Percentiles rank a stretch among this genome's conserved stretches.
These are phyloP conservation scores for Platerodrilus igneus DNA, from an alignment of 2,888 invertebrate genomes.

Conservation along the genomic window DNA sequence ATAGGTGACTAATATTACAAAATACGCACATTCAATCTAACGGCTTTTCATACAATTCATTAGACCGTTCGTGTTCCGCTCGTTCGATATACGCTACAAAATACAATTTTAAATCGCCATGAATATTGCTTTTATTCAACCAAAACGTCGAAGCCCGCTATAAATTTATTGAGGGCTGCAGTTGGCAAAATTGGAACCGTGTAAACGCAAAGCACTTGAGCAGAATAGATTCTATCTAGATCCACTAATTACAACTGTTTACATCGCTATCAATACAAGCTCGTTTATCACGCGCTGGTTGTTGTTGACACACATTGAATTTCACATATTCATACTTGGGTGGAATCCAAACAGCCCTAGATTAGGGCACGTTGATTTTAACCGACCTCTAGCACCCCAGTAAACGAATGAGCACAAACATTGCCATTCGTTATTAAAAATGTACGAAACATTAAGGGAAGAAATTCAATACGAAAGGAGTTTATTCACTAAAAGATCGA, in stretches of 20 bases:
- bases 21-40: too few relatives aligned
- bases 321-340: constrained; percentile 27
- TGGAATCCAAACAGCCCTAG: too few relatives aligned
- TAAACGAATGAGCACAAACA: too few relatives aligned
- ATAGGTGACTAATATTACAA: too few relatives aligned
- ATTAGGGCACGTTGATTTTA: too few relatives aligned
- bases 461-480: too few relatives aligned
- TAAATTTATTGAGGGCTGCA: constrained; percentile 8
- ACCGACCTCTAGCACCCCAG: too few relatives aligned
- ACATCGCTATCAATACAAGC: constrained; percentile 31
- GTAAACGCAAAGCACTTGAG: constrained; percentile 5
- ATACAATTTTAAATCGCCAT: not conserved
- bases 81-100: not conserved
- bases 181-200: not conserved
- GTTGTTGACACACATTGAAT: constrained; percentile 29
- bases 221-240: constrained; percentile 16
- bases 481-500: too few relatives aligned
- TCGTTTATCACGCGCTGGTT: constrained; percentile 24
- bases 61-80: not conserved
- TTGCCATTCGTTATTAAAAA: too few relatives aligned
- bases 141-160: constrained; percentile 1
- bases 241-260: constrained; percentile 32
- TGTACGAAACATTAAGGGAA: too few relatives aligned
- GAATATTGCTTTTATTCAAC: constrained; percentile 2
- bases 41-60: constrained; percentile 1